phyloP scores from a whole-genome alignment of 2,113 vertebrate genomes.

The Sylvia atricapilla region DNA sequence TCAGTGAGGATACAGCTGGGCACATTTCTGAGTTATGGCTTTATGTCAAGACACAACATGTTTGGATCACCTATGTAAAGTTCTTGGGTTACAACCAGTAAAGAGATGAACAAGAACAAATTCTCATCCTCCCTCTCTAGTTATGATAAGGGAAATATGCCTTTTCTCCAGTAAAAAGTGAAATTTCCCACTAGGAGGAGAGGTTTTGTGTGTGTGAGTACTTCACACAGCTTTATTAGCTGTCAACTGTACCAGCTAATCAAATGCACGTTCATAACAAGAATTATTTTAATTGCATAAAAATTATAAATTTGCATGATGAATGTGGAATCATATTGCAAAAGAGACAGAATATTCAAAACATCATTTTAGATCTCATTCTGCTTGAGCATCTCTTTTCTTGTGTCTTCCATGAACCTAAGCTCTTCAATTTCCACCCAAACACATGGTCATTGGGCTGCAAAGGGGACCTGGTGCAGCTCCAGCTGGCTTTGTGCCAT shows the following conservation, averaged over 20 bases:
- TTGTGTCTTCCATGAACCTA: not conserved
- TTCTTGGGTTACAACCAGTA: not conserved
- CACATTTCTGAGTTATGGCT: not conserved
- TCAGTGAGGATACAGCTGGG: not conserved
- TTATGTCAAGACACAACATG: not conserved
- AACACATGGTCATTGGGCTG: not conserved
- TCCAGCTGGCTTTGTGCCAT: constrained; percentile 37
- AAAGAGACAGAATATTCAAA: constrained; percentile 1
- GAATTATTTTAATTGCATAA: not conserved
- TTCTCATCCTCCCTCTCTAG: not conserved
- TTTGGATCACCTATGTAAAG: not conserved
- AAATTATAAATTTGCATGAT: constrained; percentile 21
- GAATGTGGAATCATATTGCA: not conserved
- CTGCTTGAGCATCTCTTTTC: not conserved
- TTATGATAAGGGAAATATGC: not conserved
- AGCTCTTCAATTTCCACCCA: not conserved
- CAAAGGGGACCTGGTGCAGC: not conserved
- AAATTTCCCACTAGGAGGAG: not conserved
- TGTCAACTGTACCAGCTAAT: constrained; percentile 2
- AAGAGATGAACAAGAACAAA: not conserved
- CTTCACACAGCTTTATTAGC: not conserved
- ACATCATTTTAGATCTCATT: not conserved
- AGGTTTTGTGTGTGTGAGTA: not conserved
- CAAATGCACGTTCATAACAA: not conserved
- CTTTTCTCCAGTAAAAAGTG: not conserved